Percentiles rank a stretch among this genome's conserved stretches.
phyloP scores from a whole-genome alignment of 1,140 invertebrate genomes.

The Mylabris phalerata region DNA sequence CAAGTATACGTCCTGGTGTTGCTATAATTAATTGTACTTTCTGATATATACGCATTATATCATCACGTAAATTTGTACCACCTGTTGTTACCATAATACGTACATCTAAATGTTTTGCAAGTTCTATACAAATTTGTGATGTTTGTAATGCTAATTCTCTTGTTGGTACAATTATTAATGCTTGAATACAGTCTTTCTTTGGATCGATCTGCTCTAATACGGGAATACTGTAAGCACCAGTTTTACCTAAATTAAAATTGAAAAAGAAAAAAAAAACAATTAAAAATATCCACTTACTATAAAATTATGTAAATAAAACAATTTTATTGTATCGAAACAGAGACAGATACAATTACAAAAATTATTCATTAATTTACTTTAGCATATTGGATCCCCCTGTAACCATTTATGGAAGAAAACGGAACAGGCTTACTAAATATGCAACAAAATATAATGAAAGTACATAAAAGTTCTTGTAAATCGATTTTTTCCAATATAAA shows the following conservation, averaged over 20 bases:
- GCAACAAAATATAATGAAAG: background rate
- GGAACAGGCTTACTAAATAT: background rate
- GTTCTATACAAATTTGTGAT: constrained; percentile 98
- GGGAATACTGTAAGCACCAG: constrained; percentile 98
- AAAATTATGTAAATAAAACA: background rate
- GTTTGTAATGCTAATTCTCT: constrained; percentile 98
- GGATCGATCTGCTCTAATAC: constrained; percentile 93
- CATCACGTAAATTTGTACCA: constrained; percentile 96
- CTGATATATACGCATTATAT: constrained; percentile 99
- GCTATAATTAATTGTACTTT: constrained; percentile 99
- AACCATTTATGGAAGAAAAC: background rate
- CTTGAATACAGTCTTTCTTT: constrained; percentile 87
- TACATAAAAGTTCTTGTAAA: too few species aligned
- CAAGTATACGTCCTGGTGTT: constrained; percentile 97
- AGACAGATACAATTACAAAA: too few species aligned
- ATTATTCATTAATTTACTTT: too few species aligned
- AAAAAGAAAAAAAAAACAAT: background rate
- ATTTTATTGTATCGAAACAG: background rate
- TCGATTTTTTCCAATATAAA: too few species aligned
- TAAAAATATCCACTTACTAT: constrained; percentile 12
- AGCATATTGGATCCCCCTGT: too few species aligned
- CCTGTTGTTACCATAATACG: constrained; percentile 98
- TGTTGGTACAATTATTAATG: constrained; percentile 97
- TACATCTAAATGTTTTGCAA: constrained; percentile 92
- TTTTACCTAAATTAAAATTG: constrained; percentile 64